phyloP scores from a whole-genome alignment of 2,113 vertebrate genomes.

The Callipepla squamata region DNA sequence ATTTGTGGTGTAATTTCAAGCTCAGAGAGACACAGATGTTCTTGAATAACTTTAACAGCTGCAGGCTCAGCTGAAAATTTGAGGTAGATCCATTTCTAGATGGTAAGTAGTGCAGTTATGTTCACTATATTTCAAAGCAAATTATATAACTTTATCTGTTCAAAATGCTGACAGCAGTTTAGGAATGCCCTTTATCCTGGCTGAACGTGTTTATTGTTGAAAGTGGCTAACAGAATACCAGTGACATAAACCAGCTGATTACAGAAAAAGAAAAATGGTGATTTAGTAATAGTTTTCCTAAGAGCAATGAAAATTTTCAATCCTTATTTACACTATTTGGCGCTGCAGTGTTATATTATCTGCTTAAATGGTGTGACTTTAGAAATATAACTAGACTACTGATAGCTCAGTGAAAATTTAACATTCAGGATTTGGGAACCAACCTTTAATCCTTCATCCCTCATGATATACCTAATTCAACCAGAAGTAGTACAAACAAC shows the following conservation, averaged over 20 bases:
- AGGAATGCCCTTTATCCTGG: neutral
- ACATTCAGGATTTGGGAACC: neutral
- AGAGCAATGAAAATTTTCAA: neutral
- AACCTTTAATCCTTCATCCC: neutral
- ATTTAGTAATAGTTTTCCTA: neutral
- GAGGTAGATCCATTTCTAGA: neutral
- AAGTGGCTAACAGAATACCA: neutral
- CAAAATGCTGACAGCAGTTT: neutral
- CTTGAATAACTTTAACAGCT: neutral
- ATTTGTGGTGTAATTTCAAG: neutral
- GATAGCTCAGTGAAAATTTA: neutral
- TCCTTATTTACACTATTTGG: neutral
- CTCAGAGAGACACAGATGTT: neutral
- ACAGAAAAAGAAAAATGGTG: neutral
- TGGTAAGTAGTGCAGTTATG: neutral
- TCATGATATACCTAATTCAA: neutral
- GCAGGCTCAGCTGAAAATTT: neutral
- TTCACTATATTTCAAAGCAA: neutral
- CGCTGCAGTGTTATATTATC: neutral
- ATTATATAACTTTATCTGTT: neutral
- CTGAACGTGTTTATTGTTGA: neutral
- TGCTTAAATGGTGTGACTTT: neutral
- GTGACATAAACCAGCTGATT: neutral
- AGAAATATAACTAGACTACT: neutral
- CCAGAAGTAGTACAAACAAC: neutral